Evolutionary conservation across 2,888 invertebrate genomes (phyloP), one percentile per base, ranked within the genome.

Genomic region (Epicampocera succincta): DNA sequence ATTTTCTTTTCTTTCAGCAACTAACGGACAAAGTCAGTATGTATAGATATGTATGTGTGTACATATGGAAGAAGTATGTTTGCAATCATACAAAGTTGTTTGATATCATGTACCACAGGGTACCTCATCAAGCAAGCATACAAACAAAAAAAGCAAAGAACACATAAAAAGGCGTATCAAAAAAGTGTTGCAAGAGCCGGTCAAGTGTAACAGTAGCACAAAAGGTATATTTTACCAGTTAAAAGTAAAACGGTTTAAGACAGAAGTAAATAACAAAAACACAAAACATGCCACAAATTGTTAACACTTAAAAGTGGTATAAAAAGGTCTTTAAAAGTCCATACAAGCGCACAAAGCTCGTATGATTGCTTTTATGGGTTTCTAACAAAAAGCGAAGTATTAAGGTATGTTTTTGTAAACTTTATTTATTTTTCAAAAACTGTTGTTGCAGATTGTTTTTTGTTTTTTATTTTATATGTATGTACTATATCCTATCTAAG

Each of bases 161-260:
- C 75, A 71, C 72, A 78, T 74, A 71, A 80, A 79, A 76, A 58
- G 40, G 3, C n/a, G 17, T 60, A 56, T 44, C 21, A 58, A 71
- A 68, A 50, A 75, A 68, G 19, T 60, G 69, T 80, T 75, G 69
- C 71, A 66, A 80, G 76, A 76, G 46, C 80, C 76, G 76, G 76
- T 80, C 80, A 80, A 76, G 71, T 80, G 80, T 76, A 79, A 68
- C 68, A 44, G 66, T 56, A 54, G 40, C 61, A 65, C 25, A 71
- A 75, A 69, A 76, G 60, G n/a, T 48, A 60, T 29, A 54, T 13
- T 56, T 48, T 17, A 66, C 48, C 15, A 52, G 21, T 63, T 13
- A 17, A 29, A 50, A 60, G 54, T 15, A 38, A n/a, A 15, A 46
- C 46, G 12, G 33, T 46, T 33, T 33, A 5, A 33, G 9, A 8